These are phyloP conservation scores for Mustela nigripes DNA, from an alignment of 2,113 vertebrate genomes.

Conservation along the genomic window DNA sequence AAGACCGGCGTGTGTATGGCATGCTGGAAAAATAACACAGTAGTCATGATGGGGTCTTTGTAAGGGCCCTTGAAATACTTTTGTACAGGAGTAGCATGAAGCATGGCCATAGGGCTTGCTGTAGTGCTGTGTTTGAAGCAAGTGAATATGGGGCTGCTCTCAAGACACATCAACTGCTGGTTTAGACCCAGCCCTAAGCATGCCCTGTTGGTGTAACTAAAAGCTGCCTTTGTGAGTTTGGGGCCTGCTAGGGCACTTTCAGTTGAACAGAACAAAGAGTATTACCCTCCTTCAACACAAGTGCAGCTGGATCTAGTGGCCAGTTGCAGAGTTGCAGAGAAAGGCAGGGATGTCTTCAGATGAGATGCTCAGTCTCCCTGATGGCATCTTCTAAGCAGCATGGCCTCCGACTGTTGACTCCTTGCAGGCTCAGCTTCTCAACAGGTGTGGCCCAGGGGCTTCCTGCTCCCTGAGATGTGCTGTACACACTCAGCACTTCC, in stretches of 20 bases:
- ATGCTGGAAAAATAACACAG: too few relatives aligned
- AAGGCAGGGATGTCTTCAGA: neutral
- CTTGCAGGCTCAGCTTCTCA: neutral
- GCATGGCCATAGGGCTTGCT: too few relatives aligned
- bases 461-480: neutral
- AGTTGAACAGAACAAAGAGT: neutral
- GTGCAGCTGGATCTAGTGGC: neutral
- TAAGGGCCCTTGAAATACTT: neutral
- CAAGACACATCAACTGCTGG: too few relatives aligned
- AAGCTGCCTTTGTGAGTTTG: neutral
- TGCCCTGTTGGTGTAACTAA: neutral
- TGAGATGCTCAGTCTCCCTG: neutral
- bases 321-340: neutral
- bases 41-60: fast-evolving
- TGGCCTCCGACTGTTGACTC: too few relatives aligned
- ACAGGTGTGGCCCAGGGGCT: fast-evolving
- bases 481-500: neutral
- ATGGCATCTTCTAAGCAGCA: neutral
- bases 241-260: neutral
- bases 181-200: neutral
- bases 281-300: neutral
- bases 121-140: neutral
- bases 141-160: fast-evolving
- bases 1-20: fast-evolving
- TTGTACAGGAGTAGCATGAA: neutral